A percentile compares a stretch with the other conserved stretches of the same genome.
phyloP scores from a whole-genome alignment of 2,888 invertebrate genomes.

The Antheraea assamensis region DNA sequence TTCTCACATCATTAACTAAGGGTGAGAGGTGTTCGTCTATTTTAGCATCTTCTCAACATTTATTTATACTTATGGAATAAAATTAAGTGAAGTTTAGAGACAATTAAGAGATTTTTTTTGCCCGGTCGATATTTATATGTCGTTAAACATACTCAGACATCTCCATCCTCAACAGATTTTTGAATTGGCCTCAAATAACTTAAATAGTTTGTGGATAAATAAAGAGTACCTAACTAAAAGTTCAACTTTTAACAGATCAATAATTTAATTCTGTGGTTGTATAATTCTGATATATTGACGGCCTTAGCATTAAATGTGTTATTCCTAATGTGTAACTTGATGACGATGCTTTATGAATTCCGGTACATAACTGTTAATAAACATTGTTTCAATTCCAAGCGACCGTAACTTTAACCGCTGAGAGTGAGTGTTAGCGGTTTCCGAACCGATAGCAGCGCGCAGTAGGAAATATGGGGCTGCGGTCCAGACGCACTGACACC shows the following conservation, averaged over 20 bases:
- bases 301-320: background rate
- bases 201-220: background rate
- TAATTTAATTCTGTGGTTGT: background rate
- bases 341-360: background rate
- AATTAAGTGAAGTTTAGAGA: background rate
- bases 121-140: too few relatives aligned
- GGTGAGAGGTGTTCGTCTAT: conserved; percentile 1
- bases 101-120: background rate
- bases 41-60: background rate
- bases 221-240: too few relatives aligned
- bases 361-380: background rate
- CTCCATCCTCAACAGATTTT: too few relatives aligned
- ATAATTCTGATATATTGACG: too few relatives aligned
- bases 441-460: background rate
- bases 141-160: too few relatives aligned
- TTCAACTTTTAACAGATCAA: background rate
- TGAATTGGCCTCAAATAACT: too few relatives aligned
- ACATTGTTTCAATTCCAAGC: background rate
- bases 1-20: conserved; percentile 8
- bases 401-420: conserved; percentile 1
- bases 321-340: background rate
- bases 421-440: conserved; percentile 19
- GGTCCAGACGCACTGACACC: background rate
- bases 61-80: background rate
- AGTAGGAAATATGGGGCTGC: background rate